A percentile compares a stretch with the other conserved stretches of the same genome.
Conservation (phyloP, 2,888 invertebrate species). For the Lamellibrachia satsuma region DNA sequence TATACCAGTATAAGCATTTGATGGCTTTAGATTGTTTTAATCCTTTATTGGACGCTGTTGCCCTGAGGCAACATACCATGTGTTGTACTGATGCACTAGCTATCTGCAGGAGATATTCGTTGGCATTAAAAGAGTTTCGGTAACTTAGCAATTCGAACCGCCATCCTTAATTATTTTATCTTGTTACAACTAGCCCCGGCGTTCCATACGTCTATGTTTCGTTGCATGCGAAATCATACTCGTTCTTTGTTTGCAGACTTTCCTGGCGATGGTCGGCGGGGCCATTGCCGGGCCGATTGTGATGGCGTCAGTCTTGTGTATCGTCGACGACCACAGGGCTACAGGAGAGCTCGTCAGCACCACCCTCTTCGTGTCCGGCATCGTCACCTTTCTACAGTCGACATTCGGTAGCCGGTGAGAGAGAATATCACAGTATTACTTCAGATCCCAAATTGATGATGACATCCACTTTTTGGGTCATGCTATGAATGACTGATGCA, state of each 20-base stretch:
- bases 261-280: conserved; percentile 78
- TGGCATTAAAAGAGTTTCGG: no score
- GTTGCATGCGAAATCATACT: not conserved
- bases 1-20: no score
- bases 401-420: conserved; percentile 61
- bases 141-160: no score
- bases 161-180: no score
- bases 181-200: not conserved
- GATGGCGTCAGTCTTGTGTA: conserved; percentile 82
- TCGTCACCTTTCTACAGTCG: conserved; percentile 63
- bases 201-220: not conserved
- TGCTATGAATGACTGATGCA: no score
- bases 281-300: conserved; percentile 86
- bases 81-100: no score
- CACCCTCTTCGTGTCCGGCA: conserved; percentile 62
- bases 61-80: no score
- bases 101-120: no score
- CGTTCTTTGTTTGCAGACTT: conserved; percentile 49
- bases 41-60: no score
- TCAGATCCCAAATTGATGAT: no score
- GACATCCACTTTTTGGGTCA: no score
- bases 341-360: conserved; percentile 62
- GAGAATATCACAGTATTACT: not conserved
- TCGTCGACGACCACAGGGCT: conserved; percentile 68
- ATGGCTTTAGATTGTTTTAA: no score